phyloP scores from a whole-genome alignment of 1,140 invertebrate species.

The Planococcus citri region DNA sequence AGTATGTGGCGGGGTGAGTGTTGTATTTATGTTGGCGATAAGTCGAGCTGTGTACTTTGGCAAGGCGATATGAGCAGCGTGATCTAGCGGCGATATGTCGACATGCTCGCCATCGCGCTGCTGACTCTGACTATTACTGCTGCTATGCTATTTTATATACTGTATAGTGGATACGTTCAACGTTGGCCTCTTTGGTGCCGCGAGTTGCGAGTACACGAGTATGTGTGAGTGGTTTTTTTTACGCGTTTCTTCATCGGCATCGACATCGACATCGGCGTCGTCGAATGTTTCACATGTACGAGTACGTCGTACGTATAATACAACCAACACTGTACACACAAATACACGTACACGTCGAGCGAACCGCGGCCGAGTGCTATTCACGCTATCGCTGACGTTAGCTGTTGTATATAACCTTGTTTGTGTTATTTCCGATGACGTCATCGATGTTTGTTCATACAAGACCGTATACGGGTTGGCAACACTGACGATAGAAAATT shows the following conservation, averaged over 20 bases:
- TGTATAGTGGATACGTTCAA: no score
- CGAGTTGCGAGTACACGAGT: no score
- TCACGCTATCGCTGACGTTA: conserved; percentile 10
- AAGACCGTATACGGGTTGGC: not conserved
- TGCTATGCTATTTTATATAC: no score
- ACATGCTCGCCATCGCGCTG: not conserved
- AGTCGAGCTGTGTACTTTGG: not conserved
- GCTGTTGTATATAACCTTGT: conserved; percentile 13
- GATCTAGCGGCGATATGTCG: not conserved
- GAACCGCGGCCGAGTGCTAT: not conserved
- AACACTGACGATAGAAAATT: conserved; percentile 1
- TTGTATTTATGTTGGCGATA: not conserved
- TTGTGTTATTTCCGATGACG: conserved; percentile 18
- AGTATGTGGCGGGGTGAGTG: not conserved
- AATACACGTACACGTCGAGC: no score
- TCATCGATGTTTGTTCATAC: conserved; percentile 12
- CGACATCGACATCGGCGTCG: no score
- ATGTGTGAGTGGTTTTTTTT: no score
- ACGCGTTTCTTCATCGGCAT: no score
- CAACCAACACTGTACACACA: no score
- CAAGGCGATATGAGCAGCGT: not conserved
- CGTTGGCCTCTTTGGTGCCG: not conserved
- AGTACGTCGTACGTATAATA: no score
- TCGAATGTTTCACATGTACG: no score
- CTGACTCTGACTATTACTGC: no score